Conservation (phyloP, 2,888 invertebrate species). For the Troides aeacus region DNA sequence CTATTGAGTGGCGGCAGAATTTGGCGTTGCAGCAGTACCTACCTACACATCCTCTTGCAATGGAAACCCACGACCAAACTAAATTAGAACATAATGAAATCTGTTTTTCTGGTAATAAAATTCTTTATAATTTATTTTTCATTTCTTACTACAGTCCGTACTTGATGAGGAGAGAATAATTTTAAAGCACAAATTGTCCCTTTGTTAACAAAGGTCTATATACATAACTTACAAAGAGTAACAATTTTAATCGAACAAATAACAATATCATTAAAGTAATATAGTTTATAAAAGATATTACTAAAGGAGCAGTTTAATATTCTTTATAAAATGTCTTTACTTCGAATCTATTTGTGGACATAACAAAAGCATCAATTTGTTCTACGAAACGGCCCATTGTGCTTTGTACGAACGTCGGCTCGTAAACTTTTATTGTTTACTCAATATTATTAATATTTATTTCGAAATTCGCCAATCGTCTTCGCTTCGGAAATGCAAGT, state of each 20-base stretch:
- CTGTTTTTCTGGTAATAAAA: too few species aligned
- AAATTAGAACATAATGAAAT: too few species aligned
- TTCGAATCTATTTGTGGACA: constrained; percentile 16
- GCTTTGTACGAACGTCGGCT: constrained; percentile 29
- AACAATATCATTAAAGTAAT: background rate
- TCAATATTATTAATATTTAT: constrained; percentile 34
- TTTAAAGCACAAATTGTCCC: too few species aligned
- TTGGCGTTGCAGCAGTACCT: too few species aligned
- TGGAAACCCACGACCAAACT: too few species aligned
- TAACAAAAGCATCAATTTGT: constrained; percentile 37
- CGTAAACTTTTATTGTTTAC: constrained; percentile 40
- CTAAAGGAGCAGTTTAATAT: background rate
- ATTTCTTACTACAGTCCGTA: too few species aligned
- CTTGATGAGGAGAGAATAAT: too few species aligned
- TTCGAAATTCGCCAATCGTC: constrained; percentile 27
- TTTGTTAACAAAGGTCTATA: background rate
- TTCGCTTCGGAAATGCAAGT: constrained; percentile 27
- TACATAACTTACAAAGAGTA: background rate
- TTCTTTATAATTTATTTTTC: too few species aligned
- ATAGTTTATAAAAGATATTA: background rate
- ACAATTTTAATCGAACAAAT: background rate
- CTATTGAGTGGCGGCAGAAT: too few species aligned
- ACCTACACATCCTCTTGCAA: too few species aligned
- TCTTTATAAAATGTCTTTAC: background rate
- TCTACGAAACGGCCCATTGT: constrained; percentile 35